phyloP scores from a whole-genome alignment of 2,113 vertebrate genomes.

The Cathartes aura region DNA sequence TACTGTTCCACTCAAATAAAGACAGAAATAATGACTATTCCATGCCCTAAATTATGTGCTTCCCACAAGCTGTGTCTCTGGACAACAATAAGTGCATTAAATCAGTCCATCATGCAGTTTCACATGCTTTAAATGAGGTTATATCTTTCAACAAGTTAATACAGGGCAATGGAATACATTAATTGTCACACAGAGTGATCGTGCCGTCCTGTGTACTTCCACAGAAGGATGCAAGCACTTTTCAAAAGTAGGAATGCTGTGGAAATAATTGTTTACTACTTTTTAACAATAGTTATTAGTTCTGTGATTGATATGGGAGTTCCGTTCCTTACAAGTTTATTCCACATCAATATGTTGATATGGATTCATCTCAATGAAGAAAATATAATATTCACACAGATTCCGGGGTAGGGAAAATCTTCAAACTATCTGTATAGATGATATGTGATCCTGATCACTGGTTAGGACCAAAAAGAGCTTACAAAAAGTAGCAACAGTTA shows the following conservation, averaged over 20 bases:
- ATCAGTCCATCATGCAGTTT: not conserved
- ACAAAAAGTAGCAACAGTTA: not conserved
- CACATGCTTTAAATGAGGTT: not conserved
- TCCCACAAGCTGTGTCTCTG: not conserved
- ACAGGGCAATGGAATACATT: not conserved
- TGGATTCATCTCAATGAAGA: not conserved
- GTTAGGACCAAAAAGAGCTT: not conserved
- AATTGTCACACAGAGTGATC: not conserved
- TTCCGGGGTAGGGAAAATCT: not conserved
- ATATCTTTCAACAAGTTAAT: not conserved
- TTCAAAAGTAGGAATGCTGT: not conserved
- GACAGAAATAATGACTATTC: not conserved
- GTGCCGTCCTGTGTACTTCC: not conserved
- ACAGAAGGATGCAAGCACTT: not conserved
- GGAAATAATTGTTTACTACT: not conserved
- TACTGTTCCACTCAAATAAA: not conserved
- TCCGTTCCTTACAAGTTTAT: not conserved
- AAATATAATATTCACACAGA: not conserved
- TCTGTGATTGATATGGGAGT: not conserved
- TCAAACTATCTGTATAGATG: not conserved
- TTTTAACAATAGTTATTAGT: not conserved
- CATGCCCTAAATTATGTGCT: not conserved
- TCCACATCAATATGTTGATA: not conserved
- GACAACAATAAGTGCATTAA: not conserved
- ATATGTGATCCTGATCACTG: not conserved